These are phyloP conservation scores for Sphinx pinastri DNA, from an alignment of 2,888 invertebrate genomes.

Conservation along the genomic window DNA sequence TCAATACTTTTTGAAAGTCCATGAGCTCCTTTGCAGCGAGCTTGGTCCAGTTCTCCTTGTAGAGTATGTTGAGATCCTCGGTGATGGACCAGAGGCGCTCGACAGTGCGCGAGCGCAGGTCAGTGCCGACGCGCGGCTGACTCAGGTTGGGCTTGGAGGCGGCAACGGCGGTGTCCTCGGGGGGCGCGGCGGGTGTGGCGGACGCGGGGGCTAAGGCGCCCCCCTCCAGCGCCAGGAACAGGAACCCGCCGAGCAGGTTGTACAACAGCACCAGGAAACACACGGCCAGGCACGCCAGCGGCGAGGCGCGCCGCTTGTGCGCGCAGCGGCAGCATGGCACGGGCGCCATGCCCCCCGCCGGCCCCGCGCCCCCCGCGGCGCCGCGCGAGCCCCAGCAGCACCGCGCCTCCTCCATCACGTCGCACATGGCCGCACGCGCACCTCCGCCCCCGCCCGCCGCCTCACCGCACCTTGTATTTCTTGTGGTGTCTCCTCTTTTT, in stretches of 20 bases:
- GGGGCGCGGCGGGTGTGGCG: constrained; percentile 23
- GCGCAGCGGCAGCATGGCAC: constrained; percentile 78
- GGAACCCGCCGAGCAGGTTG: constrained; percentile 95
- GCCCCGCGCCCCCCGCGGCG: constrained; percentile 46
- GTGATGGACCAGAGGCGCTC: constrained; percentile 94
- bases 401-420: constrained; percentile 48
- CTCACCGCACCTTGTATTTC: constrained; percentile 66
- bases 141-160: constrained; percentile 86
- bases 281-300: constrained; percentile 91
- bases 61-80: constrained; percentile 93
- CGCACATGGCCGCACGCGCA: constrained; percentile 34
- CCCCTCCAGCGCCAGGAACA: constrained; percentile 94
- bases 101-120: constrained; percentile 88
- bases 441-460: constrained; percentile 37
- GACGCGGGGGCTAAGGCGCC: constrained; percentile 55
- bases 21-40: constrained; percentile 94
- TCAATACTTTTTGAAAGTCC: constrained; percentile 89
- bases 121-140: constrained; percentile 79
- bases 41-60: constrained; percentile 96
- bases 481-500: constrained; percentile 60
- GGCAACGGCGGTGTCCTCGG: constrained; percentile 85
- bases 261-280: constrained; percentile 95
- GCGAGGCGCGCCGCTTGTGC: constrained; percentile 73
- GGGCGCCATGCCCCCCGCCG: constrained; percentile 50
- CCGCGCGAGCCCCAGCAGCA: constrained; percentile 26